Conservation (phyloP, 2,888 invertebrate species). For the Lithosia quadra region DNA sequence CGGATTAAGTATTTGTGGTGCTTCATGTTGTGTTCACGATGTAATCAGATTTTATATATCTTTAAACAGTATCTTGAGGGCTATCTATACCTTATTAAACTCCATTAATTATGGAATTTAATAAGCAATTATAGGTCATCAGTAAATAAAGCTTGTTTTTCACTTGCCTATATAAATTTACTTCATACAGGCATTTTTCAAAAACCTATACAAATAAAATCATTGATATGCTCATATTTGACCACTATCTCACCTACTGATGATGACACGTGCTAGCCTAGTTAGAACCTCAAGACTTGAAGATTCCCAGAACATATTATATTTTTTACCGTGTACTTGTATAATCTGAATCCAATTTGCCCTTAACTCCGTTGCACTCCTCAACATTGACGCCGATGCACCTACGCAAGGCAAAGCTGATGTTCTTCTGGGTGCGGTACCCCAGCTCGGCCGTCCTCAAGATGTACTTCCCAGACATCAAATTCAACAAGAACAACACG, state of each 20-base stretch:
- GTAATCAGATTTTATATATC: conserved; percentile 72
- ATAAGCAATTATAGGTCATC: background rate
- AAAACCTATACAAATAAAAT: background rate
- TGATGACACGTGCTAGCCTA: background rate
- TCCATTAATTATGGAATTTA: background rate
- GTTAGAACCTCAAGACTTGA: background rate
- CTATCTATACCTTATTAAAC: background rate
- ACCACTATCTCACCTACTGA: background rate
- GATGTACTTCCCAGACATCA: conserved; percentile 99
- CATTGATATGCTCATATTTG: background rate
- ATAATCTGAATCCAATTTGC: conserved; percentile 44
- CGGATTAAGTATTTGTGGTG: conserved; percentile 83
- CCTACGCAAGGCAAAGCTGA: conserved; percentile 99
- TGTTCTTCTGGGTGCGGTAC: conserved; percentile 99
- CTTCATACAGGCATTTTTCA: background rate
- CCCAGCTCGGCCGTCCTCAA: conserved; percentile 99
- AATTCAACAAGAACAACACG: conserved; percentile 99
- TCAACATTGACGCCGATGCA: conserved; percentile 99
- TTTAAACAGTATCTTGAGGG: conserved; percentile 45
- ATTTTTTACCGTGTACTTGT: conserved; percentile 12
- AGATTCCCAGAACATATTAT: conserved; percentile 9
- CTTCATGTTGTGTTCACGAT: conserved; percentile 75
- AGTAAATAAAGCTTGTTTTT: background rate
- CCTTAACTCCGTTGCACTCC: conserved; percentile 96
- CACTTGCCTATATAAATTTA: background rate